Conservation (phyloP, 2,888 invertebrate species). For the Rhimphoctona megacephalus region DNA sequence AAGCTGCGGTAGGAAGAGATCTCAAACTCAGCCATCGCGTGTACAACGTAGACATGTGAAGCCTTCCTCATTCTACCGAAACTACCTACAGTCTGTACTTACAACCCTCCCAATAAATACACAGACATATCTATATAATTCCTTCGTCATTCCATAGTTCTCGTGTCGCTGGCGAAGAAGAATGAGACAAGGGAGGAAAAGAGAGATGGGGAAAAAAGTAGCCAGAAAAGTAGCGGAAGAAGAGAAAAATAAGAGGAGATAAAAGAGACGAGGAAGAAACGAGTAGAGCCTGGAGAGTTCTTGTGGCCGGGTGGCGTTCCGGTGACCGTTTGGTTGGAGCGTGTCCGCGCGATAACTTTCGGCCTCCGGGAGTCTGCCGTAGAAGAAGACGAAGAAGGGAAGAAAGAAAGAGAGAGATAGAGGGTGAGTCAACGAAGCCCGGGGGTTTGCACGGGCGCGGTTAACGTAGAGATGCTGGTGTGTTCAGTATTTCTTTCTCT, state of each 20-base stretch:
- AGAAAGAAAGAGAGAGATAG: slow-evolving; percentile 39
- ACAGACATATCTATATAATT: not conserved
- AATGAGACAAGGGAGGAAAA: slow-evolving; percentile 26
- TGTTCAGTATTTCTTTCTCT: slow-evolving; percentile 49
- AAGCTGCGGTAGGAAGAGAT: slow-evolving; percentile 52
- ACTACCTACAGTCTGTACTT: not conserved
- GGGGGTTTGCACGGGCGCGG: slow-evolving; percentile 71
- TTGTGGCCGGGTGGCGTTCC: slow-evolving; percentile 52
- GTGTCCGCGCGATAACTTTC: slow-evolving; percentile 76
- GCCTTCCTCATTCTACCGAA: slow-evolving; percentile 16
- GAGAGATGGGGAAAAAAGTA: slow-evolving; percentile 21
- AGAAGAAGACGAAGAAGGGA: slow-evolving; percentile 32
- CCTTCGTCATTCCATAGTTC: slow-evolving; percentile 32
- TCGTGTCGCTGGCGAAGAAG: slow-evolving; percentile 43
- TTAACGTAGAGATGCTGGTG: slow-evolving; percentile 70
- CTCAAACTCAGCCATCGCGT: slow-evolving; percentile 17
- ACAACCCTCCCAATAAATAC: not conserved
- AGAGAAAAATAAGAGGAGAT: slow-evolving; percentile 37
- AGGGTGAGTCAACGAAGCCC: slow-evolving; percentile 58
- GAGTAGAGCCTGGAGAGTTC: slow-evolving; percentile 64
- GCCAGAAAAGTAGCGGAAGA: slow-evolving; percentile 29
- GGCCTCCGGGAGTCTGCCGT: slow-evolving; percentile 67
- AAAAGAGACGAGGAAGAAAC: slow-evolving; percentile 59
- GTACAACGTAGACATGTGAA: slow-evolving; percentile 41
- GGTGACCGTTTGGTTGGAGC: slow-evolving; percentile 71